Conservation (phyloP, 1,140 invertebrate genomes). For the Leptonema lineaticorne region DNA sequence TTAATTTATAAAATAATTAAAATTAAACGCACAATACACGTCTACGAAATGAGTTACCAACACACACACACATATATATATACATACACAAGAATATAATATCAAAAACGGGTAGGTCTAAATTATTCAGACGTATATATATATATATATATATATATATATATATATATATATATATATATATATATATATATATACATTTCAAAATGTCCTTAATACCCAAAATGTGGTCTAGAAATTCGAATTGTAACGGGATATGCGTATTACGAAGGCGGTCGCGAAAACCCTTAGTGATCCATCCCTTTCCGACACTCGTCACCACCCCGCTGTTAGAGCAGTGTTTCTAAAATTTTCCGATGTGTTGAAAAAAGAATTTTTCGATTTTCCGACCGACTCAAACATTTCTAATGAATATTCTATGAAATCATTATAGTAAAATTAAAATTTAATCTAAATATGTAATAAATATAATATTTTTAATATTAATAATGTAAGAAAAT, state of each 20-base stretch:
- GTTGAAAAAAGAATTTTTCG: no score
- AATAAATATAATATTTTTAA: no score
- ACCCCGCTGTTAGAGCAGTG: no score
- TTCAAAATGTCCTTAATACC: constrained; percentile 5
- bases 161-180: background rate
- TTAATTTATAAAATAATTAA: background rate
- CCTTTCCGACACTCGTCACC: background rate
- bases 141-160: background rate
- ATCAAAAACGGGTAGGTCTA: background rate
- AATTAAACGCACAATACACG: background rate
- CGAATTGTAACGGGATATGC: constrained; percentile 13
- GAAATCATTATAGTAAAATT: no score
- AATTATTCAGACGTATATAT: constrained; percentile 5
- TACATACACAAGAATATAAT: background rate
- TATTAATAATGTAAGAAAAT: no score
- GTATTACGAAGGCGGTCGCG: background rate
- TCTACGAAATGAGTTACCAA: background rate
- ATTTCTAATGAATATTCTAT: no score
- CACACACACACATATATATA: background rate
- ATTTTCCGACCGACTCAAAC: background rate
- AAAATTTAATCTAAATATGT: no score
- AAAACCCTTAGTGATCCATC: background rate
- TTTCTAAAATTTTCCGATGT: no score
- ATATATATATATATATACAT: background rate
- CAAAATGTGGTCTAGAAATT: constrained; percentile 14